Conservation (phyloP, 2,797 vertebrate genomes). For the Characodon lateralis region DNA sequence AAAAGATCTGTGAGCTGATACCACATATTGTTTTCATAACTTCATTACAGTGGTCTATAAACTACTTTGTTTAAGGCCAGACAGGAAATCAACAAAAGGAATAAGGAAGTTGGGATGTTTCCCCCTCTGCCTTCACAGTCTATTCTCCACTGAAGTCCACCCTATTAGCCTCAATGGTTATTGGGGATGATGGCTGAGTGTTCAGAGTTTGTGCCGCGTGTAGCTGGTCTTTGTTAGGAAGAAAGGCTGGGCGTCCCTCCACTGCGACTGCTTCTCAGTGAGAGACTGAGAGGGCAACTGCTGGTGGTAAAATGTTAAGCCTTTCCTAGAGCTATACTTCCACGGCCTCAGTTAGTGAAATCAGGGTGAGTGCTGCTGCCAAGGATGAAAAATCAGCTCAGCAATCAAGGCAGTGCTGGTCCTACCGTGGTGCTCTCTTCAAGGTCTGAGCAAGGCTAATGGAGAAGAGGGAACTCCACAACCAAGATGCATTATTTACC, state of each 20-base stretch:
- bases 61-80: not conserved
- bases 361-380: slow-evolving; percentile 48
- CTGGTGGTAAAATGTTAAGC: slow-evolving; percentile 71
- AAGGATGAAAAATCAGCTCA: slow-evolving; percentile 64
- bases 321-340: slow-evolving; percentile 76
- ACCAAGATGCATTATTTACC: slow-evolving; percentile 82
- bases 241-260: slow-evolving; percentile 54
- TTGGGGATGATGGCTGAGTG: slow-evolving; percentile 47
- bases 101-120: not conserved
- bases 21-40: slow-evolving; percentile 21
- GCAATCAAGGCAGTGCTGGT: slow-evolving; percentile 47
- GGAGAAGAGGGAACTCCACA: slow-evolving; percentile 75
- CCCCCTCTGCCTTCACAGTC: not conserved
- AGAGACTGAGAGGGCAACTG: slow-evolving; percentile 62
- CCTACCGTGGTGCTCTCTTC: slow-evolving; percentile 63
- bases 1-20: slow-evolving; percentile 34
- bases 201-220: slow-evolving; percentile 43
- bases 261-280: slow-evolving; percentile 61
- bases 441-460: slow-evolving; percentile 77
- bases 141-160: slow-evolving; percentile 29
- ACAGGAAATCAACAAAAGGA: slow-evolving; percentile 4
- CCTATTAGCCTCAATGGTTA: slow-evolving; percentile 32
- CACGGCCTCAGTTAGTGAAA: slow-evolving; percentile 73
- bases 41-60: not conserved
- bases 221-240: slow-evolving; percentile 64